These are phyloP conservation scores for Lathamus discolor DNA, from an alignment of 2,113 vertebrate species.

Conservation along the genomic window DNA sequence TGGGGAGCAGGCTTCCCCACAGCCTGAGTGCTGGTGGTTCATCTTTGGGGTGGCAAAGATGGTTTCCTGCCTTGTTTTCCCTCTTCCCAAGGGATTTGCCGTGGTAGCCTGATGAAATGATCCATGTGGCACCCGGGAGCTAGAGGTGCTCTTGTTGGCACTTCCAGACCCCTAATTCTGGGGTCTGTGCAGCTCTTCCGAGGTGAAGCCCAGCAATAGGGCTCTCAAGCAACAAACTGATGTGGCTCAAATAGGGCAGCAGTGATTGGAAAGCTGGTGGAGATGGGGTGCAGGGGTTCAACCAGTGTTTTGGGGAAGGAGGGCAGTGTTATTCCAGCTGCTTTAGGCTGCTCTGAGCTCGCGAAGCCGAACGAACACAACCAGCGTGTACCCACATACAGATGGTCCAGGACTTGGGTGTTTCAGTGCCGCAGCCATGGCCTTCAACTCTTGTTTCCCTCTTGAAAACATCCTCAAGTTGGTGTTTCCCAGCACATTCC, in stretches of 20 bases:
- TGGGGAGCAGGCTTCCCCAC: not conserved
- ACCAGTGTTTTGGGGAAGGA: accelerated
- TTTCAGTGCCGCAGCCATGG: accelerated
- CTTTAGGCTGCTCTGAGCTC: not conserved
- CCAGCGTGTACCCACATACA: accelerated
- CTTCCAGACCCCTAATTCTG: not conserved
- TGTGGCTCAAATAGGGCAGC: not conserved
- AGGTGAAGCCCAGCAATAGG: not conserved
- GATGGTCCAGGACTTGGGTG: accelerated
- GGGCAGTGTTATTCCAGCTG: not conserved
- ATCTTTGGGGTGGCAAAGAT: not conserved
- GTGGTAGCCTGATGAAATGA: accelerated
- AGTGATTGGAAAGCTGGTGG: not conserved
- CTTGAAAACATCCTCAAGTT: not conserved
- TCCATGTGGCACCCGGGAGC: accelerated
- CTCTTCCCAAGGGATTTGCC: not conserved
- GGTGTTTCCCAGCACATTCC: accelerated
- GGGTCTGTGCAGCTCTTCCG: not conserved
- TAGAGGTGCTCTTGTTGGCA: accelerated
- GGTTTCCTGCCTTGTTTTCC: not conserved
- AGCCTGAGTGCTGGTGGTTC: not conserved
- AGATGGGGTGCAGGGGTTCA: not conserved
- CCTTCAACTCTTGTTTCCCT: accelerated
- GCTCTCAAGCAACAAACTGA: not conserved
- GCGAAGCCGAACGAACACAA: not conserved